phyloP scores from a whole-genome alignment of 2,113 vertebrate genomes.

The Saguinus midas region DNA sequence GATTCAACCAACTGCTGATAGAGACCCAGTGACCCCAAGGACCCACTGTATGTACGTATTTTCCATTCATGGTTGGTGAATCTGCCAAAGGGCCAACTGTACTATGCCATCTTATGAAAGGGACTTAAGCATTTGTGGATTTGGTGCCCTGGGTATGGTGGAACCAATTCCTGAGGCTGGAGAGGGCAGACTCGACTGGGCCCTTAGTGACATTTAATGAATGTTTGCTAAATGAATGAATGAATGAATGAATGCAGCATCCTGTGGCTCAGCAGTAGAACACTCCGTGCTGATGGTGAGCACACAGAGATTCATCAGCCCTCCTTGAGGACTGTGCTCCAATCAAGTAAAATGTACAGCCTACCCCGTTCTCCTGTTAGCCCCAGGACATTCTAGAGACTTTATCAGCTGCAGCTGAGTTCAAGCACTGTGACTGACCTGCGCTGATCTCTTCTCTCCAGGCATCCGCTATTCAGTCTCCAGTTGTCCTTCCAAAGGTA shows the following conservation, averaged over 20 bases:
- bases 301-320: too few species aligned
- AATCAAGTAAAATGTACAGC: not conserved
- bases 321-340: not conserved
- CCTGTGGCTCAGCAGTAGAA: not conserved
- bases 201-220: not conserved
- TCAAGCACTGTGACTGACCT: not conserved
- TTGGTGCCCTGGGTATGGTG: not conserved
- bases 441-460: not conserved
- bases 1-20: not conserved
- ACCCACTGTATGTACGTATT: not conserved
- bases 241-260: not conserved
- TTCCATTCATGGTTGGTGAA: not conserved
- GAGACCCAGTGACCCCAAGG: not conserved
- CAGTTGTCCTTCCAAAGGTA: not conserved
- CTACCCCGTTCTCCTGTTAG: not conserved
- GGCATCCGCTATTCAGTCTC: not conserved
- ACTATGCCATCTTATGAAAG: not conserved
- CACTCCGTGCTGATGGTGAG: accelerated
- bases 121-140: not conserved
- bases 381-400: not conserved
- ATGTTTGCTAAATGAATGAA: too few species aligned
- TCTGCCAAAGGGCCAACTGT: not conserved
- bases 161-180: not conserved
- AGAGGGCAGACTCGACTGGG: not conserved
- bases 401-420: not conserved